These are phyloP conservation scores for Prietella phreatophila DNA, from an alignment of 2,113 vertebrate genomes.

Conservation along the genomic window DNA sequence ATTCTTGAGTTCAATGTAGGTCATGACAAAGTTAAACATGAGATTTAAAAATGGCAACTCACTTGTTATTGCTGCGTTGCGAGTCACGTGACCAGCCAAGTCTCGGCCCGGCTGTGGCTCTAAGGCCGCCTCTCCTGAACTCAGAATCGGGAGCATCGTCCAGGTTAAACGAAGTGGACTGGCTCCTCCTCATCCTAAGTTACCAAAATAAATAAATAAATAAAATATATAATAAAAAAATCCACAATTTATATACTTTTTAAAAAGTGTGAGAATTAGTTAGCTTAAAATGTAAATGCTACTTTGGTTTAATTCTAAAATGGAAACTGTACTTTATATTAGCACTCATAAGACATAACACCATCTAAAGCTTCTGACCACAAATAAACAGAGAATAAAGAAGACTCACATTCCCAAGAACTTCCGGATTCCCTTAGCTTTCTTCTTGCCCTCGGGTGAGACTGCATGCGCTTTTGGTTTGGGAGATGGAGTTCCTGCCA, in stretches of 20 bases:
- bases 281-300: neutral
- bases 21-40: neutral
- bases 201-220: too few species aligned
- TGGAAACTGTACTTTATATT: neutral
- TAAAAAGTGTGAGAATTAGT: neutral
- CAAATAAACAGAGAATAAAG: neutral
- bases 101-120: slow-evolving; percentile 89
- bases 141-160: slow-evolving; percentile 83
- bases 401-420: slow-evolving; percentile 86
- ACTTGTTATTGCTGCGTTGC: slow-evolving; percentile 76
- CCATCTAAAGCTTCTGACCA: neutral
- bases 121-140: slow-evolving; percentile 90
- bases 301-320: neutral
- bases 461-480: slow-evolving; percentile 67
- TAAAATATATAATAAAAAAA: too few species aligned
- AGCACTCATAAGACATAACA: neutral
- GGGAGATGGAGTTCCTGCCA: slow-evolving; percentile 74
- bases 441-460: slow-evolving; percentile 85
- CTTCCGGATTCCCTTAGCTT: slow-evolving; percentile 87
- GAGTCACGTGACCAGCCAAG: slow-evolving; percentile 91
- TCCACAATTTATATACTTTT: neutral
- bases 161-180: slow-evolving; percentile 89
- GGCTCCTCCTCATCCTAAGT: slow-evolving; percentile 86
- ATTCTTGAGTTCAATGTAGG: neutral
- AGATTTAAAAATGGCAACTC: neutral